A percentile compares a stretch with the other conserved stretches of the same genome.
phyloP scores from a whole-genome alignment of 2,113 vertebrate species.

The Alces alces region DNA sequence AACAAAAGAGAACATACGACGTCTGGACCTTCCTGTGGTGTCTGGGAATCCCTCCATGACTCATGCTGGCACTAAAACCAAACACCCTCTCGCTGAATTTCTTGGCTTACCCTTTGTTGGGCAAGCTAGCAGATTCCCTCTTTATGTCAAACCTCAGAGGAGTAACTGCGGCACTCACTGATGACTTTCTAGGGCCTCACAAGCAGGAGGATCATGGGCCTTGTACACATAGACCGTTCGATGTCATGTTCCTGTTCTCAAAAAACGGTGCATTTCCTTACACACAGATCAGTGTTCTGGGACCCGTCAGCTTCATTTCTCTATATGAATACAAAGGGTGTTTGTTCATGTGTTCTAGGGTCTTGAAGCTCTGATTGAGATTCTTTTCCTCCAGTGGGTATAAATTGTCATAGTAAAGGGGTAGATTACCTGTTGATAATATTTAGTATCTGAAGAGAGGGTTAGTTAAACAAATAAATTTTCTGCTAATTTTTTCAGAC shows the following conservation, averaged over 20 bases:
- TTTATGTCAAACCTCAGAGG: neutral
- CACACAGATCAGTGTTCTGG: neutral
- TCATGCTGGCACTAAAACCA: neutral
- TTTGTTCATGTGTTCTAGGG: neutral
- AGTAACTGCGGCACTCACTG: neutral
- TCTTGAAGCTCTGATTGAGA: neutral
- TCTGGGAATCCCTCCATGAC: neutral
- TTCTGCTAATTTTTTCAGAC: neutral
- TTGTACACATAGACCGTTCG: neutral
- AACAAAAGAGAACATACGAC: neutral
- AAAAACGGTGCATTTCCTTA: neutral
- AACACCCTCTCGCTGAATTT: neutral
- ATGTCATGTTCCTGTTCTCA: neutral
- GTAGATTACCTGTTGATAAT: neutral
- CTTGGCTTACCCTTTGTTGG: neutral
- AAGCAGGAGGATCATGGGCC: neutral
- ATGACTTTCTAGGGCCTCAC: neutral
- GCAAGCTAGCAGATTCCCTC: neutral
- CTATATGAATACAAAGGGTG: neutral
- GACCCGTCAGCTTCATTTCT: neutral
- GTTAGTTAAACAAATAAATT: neutral
- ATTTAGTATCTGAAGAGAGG: neutral
- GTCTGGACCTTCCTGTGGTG: neutral
- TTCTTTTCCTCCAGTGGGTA: neutral
- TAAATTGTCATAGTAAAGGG: neutral